Evolutionary conservation across 2,113 vertebrate genomes (phyloP), one percentile per base, ranked within the genome.

Genomic region (Triplophysa tibetana): DNA sequence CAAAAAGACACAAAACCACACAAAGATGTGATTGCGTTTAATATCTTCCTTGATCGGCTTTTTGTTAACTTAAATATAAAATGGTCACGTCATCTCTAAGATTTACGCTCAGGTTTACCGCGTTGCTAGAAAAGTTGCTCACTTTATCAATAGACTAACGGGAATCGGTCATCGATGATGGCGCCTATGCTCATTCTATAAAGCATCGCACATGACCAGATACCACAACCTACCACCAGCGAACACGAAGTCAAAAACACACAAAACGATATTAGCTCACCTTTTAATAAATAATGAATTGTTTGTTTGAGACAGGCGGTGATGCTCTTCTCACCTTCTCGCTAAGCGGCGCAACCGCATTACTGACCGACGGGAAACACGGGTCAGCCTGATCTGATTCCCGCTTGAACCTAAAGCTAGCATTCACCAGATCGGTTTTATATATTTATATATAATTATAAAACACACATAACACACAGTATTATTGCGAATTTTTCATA

Each of bases 351-450:
- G 75, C 50, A 21, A 65, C 75, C 43, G 26, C 61, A 52, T 54
- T 52, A 52, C 75, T 24, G 75, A 43, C 48, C 75, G 75, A 54
- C 75, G 0, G 75, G 75, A 77, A 77, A 77, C 75, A 77, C 29
- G 4, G 7, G 1, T 9, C 54, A 58, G 54, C n/a, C n/a, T 19
- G 13, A 54, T 16, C 50, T 54, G 14, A 54, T 54, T 54, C 50
- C 50, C 50, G 50, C 50, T 17, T 17, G 5, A 13, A 19, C 4
- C 33, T 5, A 38, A 33, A 38, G 33, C 33, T 38, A 7, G 13
- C 3, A 16, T 14, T 1, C 1, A 17, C 16, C 14, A 17, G 14
- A 16, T 54, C 4, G 5, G 6, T 14, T 54, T 54, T 17, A n/a
- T n/a, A n/a, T n/a, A n/a, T n/a, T n/a, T n/a, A n/a, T n/a, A n/a